These are phyloP conservation scores for Sarcophaga peregrina DNA, from an alignment of 1,140 invertebrate genomes.

Conservation along the genomic window DNA sequence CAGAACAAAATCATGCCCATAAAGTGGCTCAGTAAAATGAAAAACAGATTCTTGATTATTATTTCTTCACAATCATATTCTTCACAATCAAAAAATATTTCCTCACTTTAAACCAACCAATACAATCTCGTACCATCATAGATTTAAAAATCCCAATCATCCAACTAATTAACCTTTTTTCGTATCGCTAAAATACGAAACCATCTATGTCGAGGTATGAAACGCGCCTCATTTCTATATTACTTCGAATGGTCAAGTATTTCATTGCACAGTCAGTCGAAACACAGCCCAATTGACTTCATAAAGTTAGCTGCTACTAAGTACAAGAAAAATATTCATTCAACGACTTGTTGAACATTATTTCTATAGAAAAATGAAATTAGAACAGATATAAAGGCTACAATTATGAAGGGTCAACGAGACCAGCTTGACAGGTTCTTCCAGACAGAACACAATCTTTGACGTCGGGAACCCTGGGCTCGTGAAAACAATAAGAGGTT, in stretches of 20 bases:
- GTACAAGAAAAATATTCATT: background rate
- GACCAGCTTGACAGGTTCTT: background rate
- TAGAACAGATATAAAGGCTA: background rate
- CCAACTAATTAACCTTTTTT: background rate
- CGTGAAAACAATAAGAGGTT: slow-evolving; percentile 21
- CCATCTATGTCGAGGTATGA: slow-evolving; percentile 17
- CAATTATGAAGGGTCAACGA: background rate
- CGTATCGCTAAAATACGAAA: background rate
- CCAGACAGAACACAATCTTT: slow-evolving; percentile 3
- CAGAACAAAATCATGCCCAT: slow-evolving; percentile 35
- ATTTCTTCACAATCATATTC: slow-evolving; percentile 47
- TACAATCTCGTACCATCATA: background rate
- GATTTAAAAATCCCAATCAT: background rate
- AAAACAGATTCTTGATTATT: slow-evolving; percentile 44
- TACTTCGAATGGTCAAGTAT: slow-evolving; percentile 42
- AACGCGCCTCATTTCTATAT: slow-evolving; percentile 42
- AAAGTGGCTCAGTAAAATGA: slow-evolving; percentile 44
- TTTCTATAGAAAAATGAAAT: too few relatives aligned
- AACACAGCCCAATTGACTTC: slow-evolving; percentile 13
- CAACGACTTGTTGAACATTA: too few relatives aligned
- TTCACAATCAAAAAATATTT: background rate
- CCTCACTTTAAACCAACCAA: background rate
- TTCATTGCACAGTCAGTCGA: slow-evolving; percentile 42
- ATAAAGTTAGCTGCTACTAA: slow-evolving; percentile 21
- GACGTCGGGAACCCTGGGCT: slow-evolving; percentile 16